These are phyloP conservation scores for Scaptodrosophila lebanonensis DNA, from an alignment of 1,140 invertebrate genomes.

Conservation along the genomic window DNA sequence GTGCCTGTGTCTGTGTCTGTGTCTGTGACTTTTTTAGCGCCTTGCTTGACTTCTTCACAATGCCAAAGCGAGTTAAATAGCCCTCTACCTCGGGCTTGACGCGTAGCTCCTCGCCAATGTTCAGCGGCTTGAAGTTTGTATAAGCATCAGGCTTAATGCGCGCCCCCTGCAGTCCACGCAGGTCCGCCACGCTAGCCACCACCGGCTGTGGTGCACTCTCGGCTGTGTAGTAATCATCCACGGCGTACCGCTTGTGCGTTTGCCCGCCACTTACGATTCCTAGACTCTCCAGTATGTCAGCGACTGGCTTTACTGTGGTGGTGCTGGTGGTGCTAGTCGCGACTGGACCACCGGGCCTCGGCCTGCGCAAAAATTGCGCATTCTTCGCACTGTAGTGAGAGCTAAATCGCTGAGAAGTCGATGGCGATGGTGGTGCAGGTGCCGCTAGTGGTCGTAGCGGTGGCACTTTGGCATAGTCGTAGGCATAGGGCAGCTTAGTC, in stretches of 20 bases:
- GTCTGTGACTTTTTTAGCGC: constrained; percentile 50
- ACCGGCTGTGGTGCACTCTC: constrained; percentile 65
- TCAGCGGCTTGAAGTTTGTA: constrained; percentile 67
- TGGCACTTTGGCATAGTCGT: constrained; percentile 17
- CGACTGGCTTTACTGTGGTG: constrained; percentile 61
- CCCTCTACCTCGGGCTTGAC: constrained; percentile 72
- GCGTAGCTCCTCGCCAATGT: constrained; percentile 69
- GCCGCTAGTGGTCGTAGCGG: constrained; percentile 3
- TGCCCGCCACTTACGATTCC: constrained; percentile 48
- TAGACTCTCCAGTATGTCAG: constrained; percentile 65
- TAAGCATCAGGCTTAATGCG: constrained; percentile 68
- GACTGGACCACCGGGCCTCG: constrained; percentile 12
- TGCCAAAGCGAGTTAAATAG: constrained; percentile 71
- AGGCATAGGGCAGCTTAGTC: constrained; percentile 18
- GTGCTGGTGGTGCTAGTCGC: background rate
- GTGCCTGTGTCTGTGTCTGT: constrained; percentile 20
- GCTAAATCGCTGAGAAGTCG: constrained; percentile 47
- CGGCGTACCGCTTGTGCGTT: constrained; percentile 50
- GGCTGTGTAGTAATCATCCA: constrained; percentile 67
- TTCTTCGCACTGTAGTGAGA: constrained; percentile 75
- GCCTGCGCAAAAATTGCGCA: constrained; percentile 60
- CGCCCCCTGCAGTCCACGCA: constrained; percentile 52
- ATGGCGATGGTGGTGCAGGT: background rate
- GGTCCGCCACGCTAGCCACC: constrained; percentile 53
- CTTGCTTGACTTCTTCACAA: constrained; percentile 63